Percentiles rank a stretch among this genome's conserved stretches.
These are phyloP conservation scores for Tribolium castaneum DNA, from an alignment of 1,140 invertebrate species.

Conservation along the genomic window DNA sequence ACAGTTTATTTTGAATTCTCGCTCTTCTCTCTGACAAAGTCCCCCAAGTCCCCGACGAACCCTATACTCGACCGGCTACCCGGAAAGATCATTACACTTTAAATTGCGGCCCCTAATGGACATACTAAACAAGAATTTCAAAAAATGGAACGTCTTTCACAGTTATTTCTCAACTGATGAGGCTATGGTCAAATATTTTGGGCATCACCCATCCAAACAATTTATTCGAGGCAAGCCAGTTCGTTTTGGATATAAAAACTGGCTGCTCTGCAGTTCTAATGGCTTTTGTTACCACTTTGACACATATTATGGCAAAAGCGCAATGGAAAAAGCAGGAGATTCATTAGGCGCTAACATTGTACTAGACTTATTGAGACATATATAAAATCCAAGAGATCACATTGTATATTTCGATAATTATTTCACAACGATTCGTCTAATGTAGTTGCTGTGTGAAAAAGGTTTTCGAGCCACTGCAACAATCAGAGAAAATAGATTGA, in stretches of 20 bases:
- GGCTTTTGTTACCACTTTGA: slow-evolving; percentile 35
- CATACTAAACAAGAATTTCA: background rate
- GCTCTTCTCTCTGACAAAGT: too few species aligned
- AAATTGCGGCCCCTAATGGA: background rate
- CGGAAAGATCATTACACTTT: too few species aligned
- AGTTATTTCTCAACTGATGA: background rate
- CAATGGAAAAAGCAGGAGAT: background rate
- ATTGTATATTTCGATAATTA: background rate
- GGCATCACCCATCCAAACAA: slow-evolving; percentile 33
- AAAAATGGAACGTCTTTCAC: background rate
- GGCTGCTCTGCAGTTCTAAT: slow-evolving; percentile 9
- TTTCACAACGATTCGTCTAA: background rate
- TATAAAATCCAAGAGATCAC: background rate
- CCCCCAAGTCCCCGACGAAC: too few species aligned
- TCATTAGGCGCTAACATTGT: too few species aligned
- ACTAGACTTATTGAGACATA: background rate
- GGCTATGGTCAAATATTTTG: slow-evolving; percentile 39
- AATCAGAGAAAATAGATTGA: background rate
- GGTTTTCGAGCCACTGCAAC: background rate
- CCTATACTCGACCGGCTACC: too few species aligned
- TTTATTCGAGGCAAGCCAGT: slow-evolving; percentile 28
- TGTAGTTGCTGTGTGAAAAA: background rate
- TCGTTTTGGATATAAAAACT: slow-evolving; percentile 37
- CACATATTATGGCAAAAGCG: slow-evolving; percentile 19
- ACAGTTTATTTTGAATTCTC: too few species aligned